Evolutionary conservation across 2,888 invertebrate genomes (phyloP).

Genomic region (Lasioglossum morio): DNA sequence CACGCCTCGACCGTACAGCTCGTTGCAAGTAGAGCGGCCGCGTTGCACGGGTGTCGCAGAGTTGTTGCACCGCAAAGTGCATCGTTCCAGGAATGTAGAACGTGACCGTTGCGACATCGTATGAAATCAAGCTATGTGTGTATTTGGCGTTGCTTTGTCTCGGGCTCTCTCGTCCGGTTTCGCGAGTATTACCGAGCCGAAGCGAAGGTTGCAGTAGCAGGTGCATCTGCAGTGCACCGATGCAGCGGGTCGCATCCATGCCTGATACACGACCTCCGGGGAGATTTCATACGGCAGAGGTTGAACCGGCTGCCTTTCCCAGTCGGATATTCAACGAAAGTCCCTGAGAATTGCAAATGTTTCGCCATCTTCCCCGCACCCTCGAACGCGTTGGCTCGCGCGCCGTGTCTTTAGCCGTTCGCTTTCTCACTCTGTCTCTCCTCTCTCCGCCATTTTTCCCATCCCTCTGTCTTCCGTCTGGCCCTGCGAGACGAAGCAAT

Average conservation of each 20-base stretch:
- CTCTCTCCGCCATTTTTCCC: conserved; percentile 1
- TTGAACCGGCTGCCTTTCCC: conserved; percentile 55
- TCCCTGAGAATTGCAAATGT: conserved; percentile 79
- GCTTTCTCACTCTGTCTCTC: neutral
- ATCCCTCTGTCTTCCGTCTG: conserved; percentile 24
- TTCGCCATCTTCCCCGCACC: conserved; percentile 60
- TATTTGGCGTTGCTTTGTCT: neutral
- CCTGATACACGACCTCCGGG: conserved; percentile 60
- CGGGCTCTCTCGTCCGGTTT: neutral
- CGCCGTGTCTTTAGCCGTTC: conserved; percentile 33
- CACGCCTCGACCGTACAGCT: neutral
- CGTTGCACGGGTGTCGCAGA: neutral
- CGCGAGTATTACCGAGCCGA: conserved; percentile 56
- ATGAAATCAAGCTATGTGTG: neutral
- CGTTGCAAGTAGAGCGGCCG: neutral
- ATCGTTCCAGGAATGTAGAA: neutral
- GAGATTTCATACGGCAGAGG: conserved; percentile 65
- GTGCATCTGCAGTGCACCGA: conserved; percentile 41
- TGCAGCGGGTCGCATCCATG: conserved; percentile 48
- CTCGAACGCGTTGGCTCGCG: conserved; percentile 4
- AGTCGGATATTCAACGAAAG: conserved; percentile 62
- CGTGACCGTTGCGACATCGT: neutral
- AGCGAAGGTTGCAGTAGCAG: conserved; percentile 37
- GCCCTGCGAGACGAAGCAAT: conserved; percentile 56
- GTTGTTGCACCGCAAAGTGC: neutral